phyloP scores from a whole-genome alignment of 2,113 vertebrate species.

The Charadrius vociferus region DNA sequence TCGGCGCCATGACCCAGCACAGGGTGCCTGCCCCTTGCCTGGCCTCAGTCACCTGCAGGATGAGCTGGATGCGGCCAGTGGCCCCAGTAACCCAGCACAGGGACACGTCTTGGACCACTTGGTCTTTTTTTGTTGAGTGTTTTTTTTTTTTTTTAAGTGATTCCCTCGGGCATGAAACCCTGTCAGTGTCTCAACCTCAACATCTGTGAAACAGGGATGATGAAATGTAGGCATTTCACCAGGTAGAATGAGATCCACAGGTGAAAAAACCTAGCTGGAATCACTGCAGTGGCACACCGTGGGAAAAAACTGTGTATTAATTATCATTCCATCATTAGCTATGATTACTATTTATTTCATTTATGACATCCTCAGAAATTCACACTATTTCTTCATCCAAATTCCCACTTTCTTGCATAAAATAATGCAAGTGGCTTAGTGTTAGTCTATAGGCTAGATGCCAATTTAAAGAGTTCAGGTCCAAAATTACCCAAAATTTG shows the following conservation, averaged over 20 bases:
- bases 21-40: accelerated
- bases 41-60: background rate
- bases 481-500: background rate
- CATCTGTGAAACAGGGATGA: background rate
- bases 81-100: background rate
- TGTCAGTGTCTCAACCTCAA: background rate
- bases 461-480: background rate
- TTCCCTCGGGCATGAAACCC: background rate
- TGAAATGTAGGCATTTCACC: background rate
- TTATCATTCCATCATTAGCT: background rate
- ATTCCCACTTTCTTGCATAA: background rate
- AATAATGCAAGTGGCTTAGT: too few relatives aligned
- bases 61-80: background rate
- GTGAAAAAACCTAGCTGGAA: background rate
- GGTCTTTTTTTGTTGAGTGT: background rate
- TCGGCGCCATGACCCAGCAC: accelerated
- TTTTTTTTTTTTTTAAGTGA: background rate
- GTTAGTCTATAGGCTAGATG: background rate
- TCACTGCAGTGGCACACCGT: background rate
- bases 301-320: background rate
- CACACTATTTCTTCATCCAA: background rate
- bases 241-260: background rate
- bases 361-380: background rate
- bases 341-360: background rate
- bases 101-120: accelerated